Base-by-base conservation (phyloP, 1,140 invertebrate species). In the Drosophila burlai region DNA sequence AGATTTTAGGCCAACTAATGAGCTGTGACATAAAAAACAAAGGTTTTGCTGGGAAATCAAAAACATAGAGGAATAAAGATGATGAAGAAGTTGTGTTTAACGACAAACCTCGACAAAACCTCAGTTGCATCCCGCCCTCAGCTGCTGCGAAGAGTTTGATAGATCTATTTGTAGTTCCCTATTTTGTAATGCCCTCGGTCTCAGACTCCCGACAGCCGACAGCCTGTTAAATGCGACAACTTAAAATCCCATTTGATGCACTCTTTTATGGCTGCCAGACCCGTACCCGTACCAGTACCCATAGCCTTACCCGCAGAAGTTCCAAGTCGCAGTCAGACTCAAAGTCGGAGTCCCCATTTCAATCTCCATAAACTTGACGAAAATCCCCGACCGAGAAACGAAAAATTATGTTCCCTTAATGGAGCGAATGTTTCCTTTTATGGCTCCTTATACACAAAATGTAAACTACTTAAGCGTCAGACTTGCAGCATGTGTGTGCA, bases 341-440 rank as follows among this genome's bases (percentile, higher is more conserved):
- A 24, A 24, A 40, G 49, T 66, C 46, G 47, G 80, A 76, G 68
- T 61, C 64, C 72, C 77, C 75, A 72, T 79, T 89, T 89, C 85
- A 90, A 89, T 89, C 85, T 90, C 87, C 85, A 89, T 89, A 90
- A 89, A 85, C 78, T 89, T 89, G 85, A 89, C 85, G 80, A 90
- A 89, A 85, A 90, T 83, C 72, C 78, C 81, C 67, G 58, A 77
- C 64, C 74, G 80, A 81, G 84, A 91, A 91, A 85, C 69, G 81
- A 78, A 91, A 85, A 84, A 92, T 91, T 91, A 86, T 84, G 90
- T 89, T 89, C 84, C 89, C 91, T 91, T 91, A 91, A 91, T 91
- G 89, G 89, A 90, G 85, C 89, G 85, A 85, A 89, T 90, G 91
- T 92, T 91, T 91, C 84, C 85, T 89, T 87, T 87, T 87, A 89